These are phyloP conservation scores for Erynnis tages DNA, from an alignment of 2,888 invertebrate genomes.

Conservation along the genomic window DNA sequence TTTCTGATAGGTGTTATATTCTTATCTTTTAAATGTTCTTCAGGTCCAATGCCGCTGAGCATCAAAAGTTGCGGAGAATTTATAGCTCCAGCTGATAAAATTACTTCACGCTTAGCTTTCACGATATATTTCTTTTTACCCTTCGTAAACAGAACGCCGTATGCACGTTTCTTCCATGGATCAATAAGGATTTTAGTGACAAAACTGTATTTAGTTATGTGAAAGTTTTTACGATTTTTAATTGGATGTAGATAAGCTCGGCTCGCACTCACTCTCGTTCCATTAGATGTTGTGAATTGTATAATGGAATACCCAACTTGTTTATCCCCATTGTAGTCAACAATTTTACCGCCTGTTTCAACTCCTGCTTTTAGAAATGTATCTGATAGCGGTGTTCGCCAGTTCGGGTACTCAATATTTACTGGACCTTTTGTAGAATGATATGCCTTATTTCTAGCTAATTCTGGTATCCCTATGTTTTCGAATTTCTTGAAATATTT, in stretches of 20 bases:
- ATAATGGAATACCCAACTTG: constrained; percentile 86
- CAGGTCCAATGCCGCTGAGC: constrained; percentile 89
- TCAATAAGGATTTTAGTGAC: constrained; percentile 83
- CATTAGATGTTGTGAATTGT: constrained; percentile 85
- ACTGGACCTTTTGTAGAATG: constrained; percentile 83
- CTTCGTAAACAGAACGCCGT: constrained; percentile 82
- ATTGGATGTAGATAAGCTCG: constrained; percentile 86
- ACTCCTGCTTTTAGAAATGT: constrained; percentile 83
- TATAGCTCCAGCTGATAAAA: constrained; percentile 89
- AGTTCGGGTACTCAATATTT: constrained; percentile 82
- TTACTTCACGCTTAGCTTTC: constrained; percentile 84
- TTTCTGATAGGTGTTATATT: constrained; percentile 82
- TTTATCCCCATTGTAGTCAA: constrained; percentile 83
- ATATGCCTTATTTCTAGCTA: constrained; percentile 69
- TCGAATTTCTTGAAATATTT: constrained; percentile 87
- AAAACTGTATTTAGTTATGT: constrained; percentile 80
- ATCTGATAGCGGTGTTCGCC: constrained; percentile 79
- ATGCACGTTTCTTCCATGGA: constrained; percentile 71
- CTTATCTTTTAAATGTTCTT: constrained; percentile 79
- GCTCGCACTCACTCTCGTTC: constrained; percentile 87
- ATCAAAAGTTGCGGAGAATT: constrained; percentile 91
- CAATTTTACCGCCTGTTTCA: constrained; percentile 83
- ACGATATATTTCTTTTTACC: constrained; percentile 63
- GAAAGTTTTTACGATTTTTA: constrained; percentile 81
- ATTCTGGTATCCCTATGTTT: constrained; percentile 78